phyloP scores from a whole-genome alignment of 2,888 invertebrate genomes.

The Eulithis testata region DNA sequence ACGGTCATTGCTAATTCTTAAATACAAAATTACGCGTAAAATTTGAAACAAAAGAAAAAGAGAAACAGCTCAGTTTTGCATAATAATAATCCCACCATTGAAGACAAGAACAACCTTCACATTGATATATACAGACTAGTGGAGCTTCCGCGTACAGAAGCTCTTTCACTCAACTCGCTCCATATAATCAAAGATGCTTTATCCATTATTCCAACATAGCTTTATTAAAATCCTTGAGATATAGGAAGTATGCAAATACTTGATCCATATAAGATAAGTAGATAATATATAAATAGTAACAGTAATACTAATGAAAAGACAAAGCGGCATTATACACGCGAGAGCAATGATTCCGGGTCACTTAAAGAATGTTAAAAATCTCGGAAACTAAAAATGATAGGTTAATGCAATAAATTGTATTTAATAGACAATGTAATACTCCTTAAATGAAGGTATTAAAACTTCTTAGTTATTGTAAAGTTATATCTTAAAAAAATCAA shows the following conservation, averaged over 20 bases:
- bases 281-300: constrained; percentile 29
- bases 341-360: too few relatives aligned
- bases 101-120: constrained; percentile 61
- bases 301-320: too few relatives aligned
- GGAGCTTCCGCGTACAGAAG: constrained; percentile 59
- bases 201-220: constrained; percentile 31
- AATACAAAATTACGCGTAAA: too few relatives aligned
- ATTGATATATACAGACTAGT: constrained; percentile 47
- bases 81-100: constrained; percentile 68
- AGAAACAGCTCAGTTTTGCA: constrained; percentile 49
- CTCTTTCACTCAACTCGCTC: constrained; percentile 43
- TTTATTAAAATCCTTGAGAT: constrained; percentile 45
- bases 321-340: too few relatives aligned
- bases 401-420: too few relatives aligned
- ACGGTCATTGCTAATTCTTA: too few relatives aligned
- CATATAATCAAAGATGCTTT: constrained; percentile 50
- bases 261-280: constrained; percentile 44
- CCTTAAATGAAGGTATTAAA: too few relatives aligned
- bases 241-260: constrained; percentile 52
- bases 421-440: too few relatives aligned
- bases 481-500: too few relatives aligned
- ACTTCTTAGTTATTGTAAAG: too few relatives aligned
- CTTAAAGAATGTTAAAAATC: too few relatives aligned
- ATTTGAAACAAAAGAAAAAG: neutral
- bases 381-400: too few relatives aligned